phyloP scores from a whole-genome alignment of 2,113 vertebrate genomes.

The Triplophysa dalaica region DNA sequence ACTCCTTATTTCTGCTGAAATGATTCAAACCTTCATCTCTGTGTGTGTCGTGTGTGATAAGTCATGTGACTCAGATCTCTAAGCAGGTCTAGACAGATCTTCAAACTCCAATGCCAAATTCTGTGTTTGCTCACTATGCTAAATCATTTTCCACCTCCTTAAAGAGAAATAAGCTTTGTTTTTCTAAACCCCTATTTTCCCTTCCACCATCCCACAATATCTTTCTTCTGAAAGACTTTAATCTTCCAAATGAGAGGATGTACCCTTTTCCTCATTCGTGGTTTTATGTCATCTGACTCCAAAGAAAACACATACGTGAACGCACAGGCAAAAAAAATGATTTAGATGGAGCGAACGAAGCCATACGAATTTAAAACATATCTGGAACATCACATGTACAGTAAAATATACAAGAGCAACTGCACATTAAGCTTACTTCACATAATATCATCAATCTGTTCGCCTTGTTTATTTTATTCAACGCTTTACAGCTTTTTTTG shows the following conservation, averaged over 20 bases:
- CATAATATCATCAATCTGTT: not conserved
- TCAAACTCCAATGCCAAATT: slow-evolving; percentile 60
- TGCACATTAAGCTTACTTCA: not conserved
- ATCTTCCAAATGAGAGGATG: slow-evolving; percentile 61
- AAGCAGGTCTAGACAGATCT: slow-evolving; percentile 59
- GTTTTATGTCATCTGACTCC: slow-evolving; percentile 41
- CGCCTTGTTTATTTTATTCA: not conserved
- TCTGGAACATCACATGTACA: not conserved
- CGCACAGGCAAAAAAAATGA: slow-evolving; percentile 24
- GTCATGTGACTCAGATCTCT: slow-evolving; percentile 55
- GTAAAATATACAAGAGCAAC: not conserved
- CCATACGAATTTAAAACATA: not conserved
- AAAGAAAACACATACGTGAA: slow-evolving; percentile 30
- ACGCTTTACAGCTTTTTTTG: slow-evolving; percentile 6
- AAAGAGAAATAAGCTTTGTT: slow-evolving; percentile 60
- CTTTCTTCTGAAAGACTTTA: slow-evolving; percentile 52
- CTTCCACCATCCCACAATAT: not conserved
- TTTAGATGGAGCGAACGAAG: not conserved
- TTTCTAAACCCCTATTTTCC: slow-evolving; percentile 55
- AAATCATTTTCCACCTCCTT: slow-evolving; percentile 69
- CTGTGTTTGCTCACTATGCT: slow-evolving; percentile 57
- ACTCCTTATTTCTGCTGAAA: not conserved
- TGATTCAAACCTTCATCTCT: not conserved
- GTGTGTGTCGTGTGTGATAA: slow-evolving; percentile 15
- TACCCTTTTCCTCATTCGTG: slow-evolving; percentile 51